Percentiles rank a stretch among this genome's conserved stretches.
phyloP scores from a whole-genome alignment of 2,888 invertebrate genomes.

The Pheosia gnoma region DNA sequence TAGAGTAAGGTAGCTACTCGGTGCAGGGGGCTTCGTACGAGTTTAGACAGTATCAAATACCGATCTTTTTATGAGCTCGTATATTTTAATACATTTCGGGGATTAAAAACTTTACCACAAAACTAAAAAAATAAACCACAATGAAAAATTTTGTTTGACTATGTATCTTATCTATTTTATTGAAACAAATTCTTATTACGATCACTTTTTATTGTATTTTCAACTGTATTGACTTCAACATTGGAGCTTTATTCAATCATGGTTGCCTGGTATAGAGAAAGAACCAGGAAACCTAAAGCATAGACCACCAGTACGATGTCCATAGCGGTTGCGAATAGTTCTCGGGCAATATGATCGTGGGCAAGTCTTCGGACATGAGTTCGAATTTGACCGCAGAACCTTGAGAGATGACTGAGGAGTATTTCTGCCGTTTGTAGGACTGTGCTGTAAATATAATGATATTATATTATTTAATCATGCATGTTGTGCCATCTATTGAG shows the following conservation, averaged over 20 bases:
- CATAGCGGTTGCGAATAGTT: conserved; percentile 63
- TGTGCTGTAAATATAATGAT: conserved; percentile 36
- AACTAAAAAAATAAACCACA: neutral
- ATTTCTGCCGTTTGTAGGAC: conserved; percentile 49
- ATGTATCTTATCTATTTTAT: neutral
- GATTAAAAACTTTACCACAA: no score
- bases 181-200: conserved; percentile 3
- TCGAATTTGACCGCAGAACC: conserved; percentile 34
- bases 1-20: neutral
- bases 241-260: conserved; percentile 24
- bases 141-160: neutral
- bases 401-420: conserved; percentile 40
- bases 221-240: conserved; percentile 24
- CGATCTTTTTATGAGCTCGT: no score
- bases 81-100: no score
- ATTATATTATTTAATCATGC: no score
- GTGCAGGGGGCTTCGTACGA: no score
- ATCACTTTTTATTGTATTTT: conserved; percentile 5
- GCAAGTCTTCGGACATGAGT: conserved; percentile 45
- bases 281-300: conserved; percentile 65
- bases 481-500: neutral
- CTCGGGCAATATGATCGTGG: conserved; percentile 47
- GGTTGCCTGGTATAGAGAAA: conserved; percentile 65
- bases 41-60: no score
- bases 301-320: conserved; percentile 65